Evolutionary conservation across 2,888 invertebrate genomes (phyloP), one percentile per base, ranked within the genome.

Genomic region (Zonitis immaculata): DNA sequence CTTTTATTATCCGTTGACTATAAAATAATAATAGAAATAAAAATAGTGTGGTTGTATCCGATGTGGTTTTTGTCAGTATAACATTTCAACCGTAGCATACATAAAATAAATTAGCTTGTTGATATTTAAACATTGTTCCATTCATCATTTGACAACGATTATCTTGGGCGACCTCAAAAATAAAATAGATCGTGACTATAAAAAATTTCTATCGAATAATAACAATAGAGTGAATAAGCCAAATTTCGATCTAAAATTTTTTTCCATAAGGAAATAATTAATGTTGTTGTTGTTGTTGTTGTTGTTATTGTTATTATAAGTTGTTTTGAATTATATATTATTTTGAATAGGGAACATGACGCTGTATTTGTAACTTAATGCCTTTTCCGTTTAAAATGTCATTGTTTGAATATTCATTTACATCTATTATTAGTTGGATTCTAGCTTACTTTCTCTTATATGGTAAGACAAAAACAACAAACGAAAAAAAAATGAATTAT

Each of bases 21-120:
- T 44, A 46, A 47, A 51, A 51, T 46, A 52, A 54, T 46, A 49
- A 53, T 49, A 45, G 45, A 22, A n/a, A n/a, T n/a, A n/a, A n/a
- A n/a, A n/a, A n/a, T n/a, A n/a, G n/a, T n/a, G n/a, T n/a, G n/a
- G n/a, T 32, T 44, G 44, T 25, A 50, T 47, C 45, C 42, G 39
- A 26, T 49, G 52, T 45, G 51, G 51, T 58, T 53, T 58, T 56
- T 52, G 52, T 44, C 27, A 26, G 39, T n/a, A n/a, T n/a, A 53
- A 50, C 52, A 52, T 35, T 42, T 50, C 47, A 52, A 52, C 49
- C 54, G 56, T 56, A 47, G 30, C 49, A 26, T 35, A n/a, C n/a
- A 18, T 49, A 27, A 52, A 54, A 59, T 57, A 57, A 58, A 56
- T 54, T 57, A 54, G 57, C 57, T 57, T 57, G 57, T 57, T 57